A percentile compares a stretch with the other conserved stretches of the same genome.
Conservation (phyloP, 2,888 invertebrate species). For the Hirtodrosophila cameraria region DNA sequence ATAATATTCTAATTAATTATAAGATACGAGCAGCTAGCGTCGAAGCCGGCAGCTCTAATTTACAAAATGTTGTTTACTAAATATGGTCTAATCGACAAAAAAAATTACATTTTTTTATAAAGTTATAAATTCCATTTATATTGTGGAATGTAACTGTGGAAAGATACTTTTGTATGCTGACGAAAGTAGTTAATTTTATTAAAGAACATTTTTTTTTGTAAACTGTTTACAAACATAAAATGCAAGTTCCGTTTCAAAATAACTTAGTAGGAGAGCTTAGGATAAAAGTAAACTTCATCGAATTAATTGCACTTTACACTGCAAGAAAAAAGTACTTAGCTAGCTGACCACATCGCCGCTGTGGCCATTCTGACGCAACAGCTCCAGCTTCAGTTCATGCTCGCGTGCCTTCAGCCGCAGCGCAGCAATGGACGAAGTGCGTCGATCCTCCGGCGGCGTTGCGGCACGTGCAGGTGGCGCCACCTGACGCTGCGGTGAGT, state of each 20-base stretch:
- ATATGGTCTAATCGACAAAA: no score
- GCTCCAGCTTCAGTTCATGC: constrained; percentile 93
- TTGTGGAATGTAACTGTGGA: no score
- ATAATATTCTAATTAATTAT: no score
- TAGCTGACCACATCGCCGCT: constrained; percentile 90
- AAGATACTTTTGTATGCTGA: no score
- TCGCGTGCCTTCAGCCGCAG: constrained; percentile 94
- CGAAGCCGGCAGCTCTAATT: no score
- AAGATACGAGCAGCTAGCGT: no score
- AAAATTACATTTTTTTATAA: no score
- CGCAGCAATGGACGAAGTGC: constrained; percentile 94
- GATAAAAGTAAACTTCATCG: constrained; percentile 41
- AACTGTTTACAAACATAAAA: constrained; percentile 61
- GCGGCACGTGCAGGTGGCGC: constrained; percentile 80
- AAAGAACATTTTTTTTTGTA: constrained; percentile 54
- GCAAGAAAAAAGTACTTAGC: constrained; percentile 42
- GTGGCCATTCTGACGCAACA: constrained; percentile 90
- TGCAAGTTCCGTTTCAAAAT: constrained; percentile 49
- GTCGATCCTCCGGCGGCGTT: constrained; percentile 90
- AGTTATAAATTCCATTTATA: no score
- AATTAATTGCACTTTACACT: constrained; percentile 41
- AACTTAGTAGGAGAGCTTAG: constrained; percentile 64
- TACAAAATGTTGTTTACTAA: no score
- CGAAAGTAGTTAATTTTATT: constrained; percentile 56
- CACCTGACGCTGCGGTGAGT: constrained; percentile 83